Percentiles rank a stretch among this genome's conserved stretches.
phyloP scores from a whole-genome alignment of 2,113 vertebrate species.

The Hippocampus barbouri region DNA sequence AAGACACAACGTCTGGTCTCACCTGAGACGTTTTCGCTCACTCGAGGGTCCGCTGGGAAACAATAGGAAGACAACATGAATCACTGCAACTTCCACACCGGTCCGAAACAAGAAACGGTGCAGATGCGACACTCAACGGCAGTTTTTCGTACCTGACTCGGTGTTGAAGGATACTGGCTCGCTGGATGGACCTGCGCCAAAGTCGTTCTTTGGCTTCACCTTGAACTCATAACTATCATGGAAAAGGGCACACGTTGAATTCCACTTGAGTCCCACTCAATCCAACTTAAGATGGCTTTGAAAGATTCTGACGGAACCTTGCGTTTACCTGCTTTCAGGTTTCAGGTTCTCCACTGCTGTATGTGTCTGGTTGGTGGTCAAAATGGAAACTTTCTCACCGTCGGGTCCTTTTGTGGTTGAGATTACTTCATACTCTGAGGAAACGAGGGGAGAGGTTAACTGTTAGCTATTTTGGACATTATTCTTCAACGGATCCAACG shows the following conservation, averaged over 20 bases:
- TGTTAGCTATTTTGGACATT: neutral
- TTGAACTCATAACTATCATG: conserved; percentile 87
- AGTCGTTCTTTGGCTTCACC: conserved; percentile 87
- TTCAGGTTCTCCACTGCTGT: conserved; percentile 93
- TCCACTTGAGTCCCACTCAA: conserved; percentile 2
- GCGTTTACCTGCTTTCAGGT: conserved; percentile 85
- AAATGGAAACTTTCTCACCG: conserved; percentile 79
- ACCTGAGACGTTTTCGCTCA: conserved; percentile 89
- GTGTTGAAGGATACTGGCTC: conserved; percentile 85
- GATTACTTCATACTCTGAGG: conserved; percentile 86
- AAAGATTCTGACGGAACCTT: neutral
- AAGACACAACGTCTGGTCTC: conserved; percentile 39
- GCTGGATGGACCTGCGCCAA: conserved; percentile 84
- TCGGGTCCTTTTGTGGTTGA: conserved; percentile 82
- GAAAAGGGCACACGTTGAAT: conserved; percentile 2
- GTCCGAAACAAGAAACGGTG: neutral
- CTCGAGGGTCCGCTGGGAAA: conserved; percentile 85
- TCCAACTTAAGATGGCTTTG: conserved; percentile 31
- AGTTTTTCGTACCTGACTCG: conserved; percentile 83
- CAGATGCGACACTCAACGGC: neutral
- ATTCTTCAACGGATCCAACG: no score
- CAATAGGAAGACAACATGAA: conserved; percentile 25
- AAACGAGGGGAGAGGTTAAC: conserved; percentile 3
- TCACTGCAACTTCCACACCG: neutral
- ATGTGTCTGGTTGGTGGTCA: conserved; percentile 91